These are phyloP conservation scores for Sphenopsis melanotis DNA, from an alignment of 2,797 vertebrate genomes.

Conservation along the genomic window DNA sequence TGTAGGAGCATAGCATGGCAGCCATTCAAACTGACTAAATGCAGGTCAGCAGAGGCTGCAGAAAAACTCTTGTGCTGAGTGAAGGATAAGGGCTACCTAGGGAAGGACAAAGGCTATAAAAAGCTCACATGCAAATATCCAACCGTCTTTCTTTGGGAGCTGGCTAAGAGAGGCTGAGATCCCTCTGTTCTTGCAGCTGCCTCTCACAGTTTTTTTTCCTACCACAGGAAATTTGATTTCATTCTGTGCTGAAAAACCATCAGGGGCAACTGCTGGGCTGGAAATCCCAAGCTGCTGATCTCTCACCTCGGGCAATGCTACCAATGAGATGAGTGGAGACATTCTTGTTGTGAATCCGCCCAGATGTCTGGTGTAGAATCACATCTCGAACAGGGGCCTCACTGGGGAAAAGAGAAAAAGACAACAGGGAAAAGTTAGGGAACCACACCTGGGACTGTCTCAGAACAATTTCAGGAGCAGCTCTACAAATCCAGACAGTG, in stretches of 20 bases:
- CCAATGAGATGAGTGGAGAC: conserved; percentile 96
- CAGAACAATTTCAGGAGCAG: not conserved
- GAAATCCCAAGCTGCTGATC: not conserved
- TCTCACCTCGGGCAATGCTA: conserved; percentile 89
- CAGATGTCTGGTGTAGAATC: conserved; percentile 89
- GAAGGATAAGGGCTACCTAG: not conserved
- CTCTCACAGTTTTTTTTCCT: not conserved
- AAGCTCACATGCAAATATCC: not conserved
- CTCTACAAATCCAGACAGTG: not conserved
- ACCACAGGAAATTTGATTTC: not conserved
- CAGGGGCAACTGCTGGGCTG: not conserved
- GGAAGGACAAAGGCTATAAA: not conserved
- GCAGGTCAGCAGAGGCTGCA: not conserved
- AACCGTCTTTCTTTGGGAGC: not conserved
- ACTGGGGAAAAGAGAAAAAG: conserved; percentile 6
- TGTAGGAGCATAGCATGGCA: not conserved
- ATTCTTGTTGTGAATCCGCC: conserved; percentile 97
- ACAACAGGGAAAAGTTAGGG: not conserved
- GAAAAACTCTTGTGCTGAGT: not conserved
- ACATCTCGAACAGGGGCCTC: conserved; percentile 77
- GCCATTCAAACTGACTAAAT: not conserved
- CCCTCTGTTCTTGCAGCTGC: not conserved
- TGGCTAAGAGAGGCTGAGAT: not conserved
- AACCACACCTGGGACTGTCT: not conserved
- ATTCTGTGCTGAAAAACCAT: not conserved